These are phyloP conservation scores for Oryzaephilus surinamensis DNA, from an alignment of 1,140 invertebrate species.

Conservation along the genomic window DNA sequence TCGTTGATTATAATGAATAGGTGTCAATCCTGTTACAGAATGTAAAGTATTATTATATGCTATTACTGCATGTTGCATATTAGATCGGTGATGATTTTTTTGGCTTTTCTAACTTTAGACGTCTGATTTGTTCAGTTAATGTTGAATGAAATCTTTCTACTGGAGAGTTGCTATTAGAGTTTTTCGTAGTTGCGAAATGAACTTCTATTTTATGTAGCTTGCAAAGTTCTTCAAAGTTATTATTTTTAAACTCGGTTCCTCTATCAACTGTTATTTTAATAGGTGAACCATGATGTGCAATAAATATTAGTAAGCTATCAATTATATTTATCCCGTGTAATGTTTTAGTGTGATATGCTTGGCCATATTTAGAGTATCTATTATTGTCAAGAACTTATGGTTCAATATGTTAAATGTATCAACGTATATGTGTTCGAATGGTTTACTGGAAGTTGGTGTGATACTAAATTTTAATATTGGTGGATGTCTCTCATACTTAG, in stretches of 20 bases:
- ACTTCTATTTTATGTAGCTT: slow-evolving; percentile 15
- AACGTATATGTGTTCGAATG: slow-evolving; percentile 26
- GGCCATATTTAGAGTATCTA: slow-evolving; percentile 27
- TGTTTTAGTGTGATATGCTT: slow-evolving; percentile 19
- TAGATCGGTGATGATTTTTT: slow-evolving; percentile 5
- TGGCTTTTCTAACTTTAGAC: slow-evolving; percentile 11
- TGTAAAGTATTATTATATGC: slow-evolving; percentile 15
- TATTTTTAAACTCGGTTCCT: slow-evolving; percentile 16
- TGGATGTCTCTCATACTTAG: slow-evolving; percentile 17
- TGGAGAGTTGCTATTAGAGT: slow-evolving; percentile 13
- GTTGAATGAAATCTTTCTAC: slow-evolving; percentile 16
- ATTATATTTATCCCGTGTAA: slow-evolving; percentile 7
- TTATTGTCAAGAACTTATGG: slow-evolving; percentile 21
- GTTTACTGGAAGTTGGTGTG: slow-evolving; percentile 14
- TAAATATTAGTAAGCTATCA: slow-evolving; percentile 6
- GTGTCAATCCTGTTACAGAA: slow-evolving; percentile 9
- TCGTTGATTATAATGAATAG: slow-evolving; percentile 10
- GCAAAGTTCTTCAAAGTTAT: slow-evolving; percentile 13
- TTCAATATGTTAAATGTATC: slow-evolving; percentile 22
- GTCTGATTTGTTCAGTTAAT: slow-evolving; percentile 10
- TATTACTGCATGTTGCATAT: slow-evolving; percentile 13
- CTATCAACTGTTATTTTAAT: slow-evolving; percentile 12
- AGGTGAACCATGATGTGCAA: slow-evolving; percentile 13
- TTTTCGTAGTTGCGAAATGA: slow-evolving; percentile 13
- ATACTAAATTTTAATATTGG: slow-evolving; percentile 13